phyloP scores from a whole-genome alignment of 2,888 invertebrate species.

The Trichogramma dendrolimi region DNA sequence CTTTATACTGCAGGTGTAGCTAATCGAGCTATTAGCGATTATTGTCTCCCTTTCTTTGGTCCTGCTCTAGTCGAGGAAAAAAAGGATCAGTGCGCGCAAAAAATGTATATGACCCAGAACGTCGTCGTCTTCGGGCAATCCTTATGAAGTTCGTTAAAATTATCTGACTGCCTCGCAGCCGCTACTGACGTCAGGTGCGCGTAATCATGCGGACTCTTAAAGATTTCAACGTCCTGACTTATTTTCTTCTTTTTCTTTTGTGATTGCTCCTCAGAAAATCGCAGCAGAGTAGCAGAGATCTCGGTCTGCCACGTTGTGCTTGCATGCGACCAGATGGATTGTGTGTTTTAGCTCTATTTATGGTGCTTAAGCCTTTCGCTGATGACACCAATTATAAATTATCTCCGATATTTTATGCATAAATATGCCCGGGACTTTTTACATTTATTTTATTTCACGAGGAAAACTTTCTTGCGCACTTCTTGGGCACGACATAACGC shows the following conservation, averaged over 20 bases:
- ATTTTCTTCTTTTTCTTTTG: conserved; percentile 10
- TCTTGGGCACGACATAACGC: no score
- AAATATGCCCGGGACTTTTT: no score
- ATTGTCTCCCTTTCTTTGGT: conserved; percentile 13
- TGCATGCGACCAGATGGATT: no score
- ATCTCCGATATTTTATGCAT: no score
- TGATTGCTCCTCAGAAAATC: neutral
- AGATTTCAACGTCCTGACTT: neutral
- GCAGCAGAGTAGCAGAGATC: no score
- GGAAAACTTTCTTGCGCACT: no score
- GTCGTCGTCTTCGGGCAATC: neutral
- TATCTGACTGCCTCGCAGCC: conserved; percentile 20
- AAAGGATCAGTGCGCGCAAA: neutral
- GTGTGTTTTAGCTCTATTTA: no score
- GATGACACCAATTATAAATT: no score
- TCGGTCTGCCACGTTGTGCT: no score
- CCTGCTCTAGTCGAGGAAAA: conserved; percentile 8
- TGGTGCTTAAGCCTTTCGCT: no score
- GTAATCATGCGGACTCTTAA: conserved; percentile 27
- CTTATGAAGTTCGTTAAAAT: conserved; percentile 27
- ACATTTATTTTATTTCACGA: no score
- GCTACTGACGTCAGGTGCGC: conserved; percentile 31
- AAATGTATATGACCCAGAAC: conserved; percentile 2
- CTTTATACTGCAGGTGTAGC: conserved; percentile 25
- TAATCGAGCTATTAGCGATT: conserved; percentile 33